A percentile compares a stretch with the other conserved stretches of the same genome.
These are phyloP conservation scores for Psittacus erithacus DNA, from an alignment of 2,113 vertebrate species.

Conservation along the genomic window DNA sequence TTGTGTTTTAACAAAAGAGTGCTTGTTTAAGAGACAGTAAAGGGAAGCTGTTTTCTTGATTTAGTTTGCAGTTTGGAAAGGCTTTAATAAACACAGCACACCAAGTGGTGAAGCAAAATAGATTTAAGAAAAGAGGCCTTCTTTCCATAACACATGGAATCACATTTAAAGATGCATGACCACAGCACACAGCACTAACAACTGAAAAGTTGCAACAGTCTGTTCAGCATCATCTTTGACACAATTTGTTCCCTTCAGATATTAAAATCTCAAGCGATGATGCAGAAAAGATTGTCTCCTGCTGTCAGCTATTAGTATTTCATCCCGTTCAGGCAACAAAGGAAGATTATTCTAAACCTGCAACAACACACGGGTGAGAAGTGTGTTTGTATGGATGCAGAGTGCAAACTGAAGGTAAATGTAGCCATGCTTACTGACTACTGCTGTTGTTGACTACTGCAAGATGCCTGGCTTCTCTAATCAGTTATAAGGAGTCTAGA, in stretches of 20 bases:
- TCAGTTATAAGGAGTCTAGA: neutral
- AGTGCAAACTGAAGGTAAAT: neutral
- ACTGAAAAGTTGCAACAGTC: neutral
- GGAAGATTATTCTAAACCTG: neutral
- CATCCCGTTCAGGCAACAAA: neutral
- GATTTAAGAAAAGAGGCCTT: neutral
- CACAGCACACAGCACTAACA: neutral
- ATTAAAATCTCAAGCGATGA: neutral
- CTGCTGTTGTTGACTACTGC: neutral
- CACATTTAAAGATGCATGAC: neutral
- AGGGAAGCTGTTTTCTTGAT: neutral
- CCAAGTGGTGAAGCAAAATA: neutral
- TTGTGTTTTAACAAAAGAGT: constrained; percentile 12
- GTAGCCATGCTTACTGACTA: neutral
- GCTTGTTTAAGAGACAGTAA: constrained; percentile 37
- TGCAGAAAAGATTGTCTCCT: neutral
- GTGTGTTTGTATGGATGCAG: neutral
- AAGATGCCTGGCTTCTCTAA: neutral
- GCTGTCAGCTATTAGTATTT: neutral
- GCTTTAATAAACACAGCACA: constrained; percentile 48
- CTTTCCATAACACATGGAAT: neutral
- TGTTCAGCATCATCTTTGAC: neutral
- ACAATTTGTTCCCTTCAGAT: neutral
- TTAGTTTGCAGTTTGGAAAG: constrained; percentile 46
- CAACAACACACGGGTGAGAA: neutral